phyloP scores from a whole-genome alignment of 2,113 vertebrate genomes.

The Tor tambroides region DNA sequence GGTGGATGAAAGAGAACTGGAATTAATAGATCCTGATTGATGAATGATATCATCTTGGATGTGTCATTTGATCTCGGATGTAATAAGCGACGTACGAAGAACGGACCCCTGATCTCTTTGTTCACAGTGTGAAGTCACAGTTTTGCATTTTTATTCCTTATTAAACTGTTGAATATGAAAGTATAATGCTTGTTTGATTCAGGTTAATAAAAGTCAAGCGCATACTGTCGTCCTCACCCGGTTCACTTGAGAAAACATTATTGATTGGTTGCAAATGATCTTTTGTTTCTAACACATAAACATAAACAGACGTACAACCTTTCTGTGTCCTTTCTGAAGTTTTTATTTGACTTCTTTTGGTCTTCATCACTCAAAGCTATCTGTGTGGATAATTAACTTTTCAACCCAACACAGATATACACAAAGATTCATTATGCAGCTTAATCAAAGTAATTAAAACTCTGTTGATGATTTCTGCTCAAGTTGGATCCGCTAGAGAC shows the following conservation, averaged over 20 bases:
- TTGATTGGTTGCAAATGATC: neutral
- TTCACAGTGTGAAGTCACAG: neutral
- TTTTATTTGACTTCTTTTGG: neutral
- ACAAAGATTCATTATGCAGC: slow-evolving; percentile 18
- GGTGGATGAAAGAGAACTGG: too few relatives aligned
- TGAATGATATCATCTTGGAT: too few relatives aligned
- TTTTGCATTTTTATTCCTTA: neutral
- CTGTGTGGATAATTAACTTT: slow-evolving; percentile 23
- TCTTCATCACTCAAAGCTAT: neutral
- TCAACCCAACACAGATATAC: slow-evolving; percentile 3
- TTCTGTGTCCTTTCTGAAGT: slow-evolving; percentile 10
- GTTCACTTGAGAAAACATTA: neutral
- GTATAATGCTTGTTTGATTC: neutral
- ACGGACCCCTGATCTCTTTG: neutral
- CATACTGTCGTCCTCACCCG: neutral
- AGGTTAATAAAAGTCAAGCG: neutral
- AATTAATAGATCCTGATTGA: too few relatives aligned
- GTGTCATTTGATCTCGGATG: too few relatives aligned
- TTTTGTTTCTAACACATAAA: neutral
- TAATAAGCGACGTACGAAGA: too few relatives aligned
- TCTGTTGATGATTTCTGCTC: neutral
- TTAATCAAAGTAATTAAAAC: slow-evolving; percentile 36
- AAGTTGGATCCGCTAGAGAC: neutral
- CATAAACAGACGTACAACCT: neutral
- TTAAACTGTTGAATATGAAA: slow-evolving; percentile 7